These are phyloP conservation scores for Sphinx pinastri DNA, from an alignment of 2,888 invertebrate genomes.

Conservation along the genomic window DNA sequence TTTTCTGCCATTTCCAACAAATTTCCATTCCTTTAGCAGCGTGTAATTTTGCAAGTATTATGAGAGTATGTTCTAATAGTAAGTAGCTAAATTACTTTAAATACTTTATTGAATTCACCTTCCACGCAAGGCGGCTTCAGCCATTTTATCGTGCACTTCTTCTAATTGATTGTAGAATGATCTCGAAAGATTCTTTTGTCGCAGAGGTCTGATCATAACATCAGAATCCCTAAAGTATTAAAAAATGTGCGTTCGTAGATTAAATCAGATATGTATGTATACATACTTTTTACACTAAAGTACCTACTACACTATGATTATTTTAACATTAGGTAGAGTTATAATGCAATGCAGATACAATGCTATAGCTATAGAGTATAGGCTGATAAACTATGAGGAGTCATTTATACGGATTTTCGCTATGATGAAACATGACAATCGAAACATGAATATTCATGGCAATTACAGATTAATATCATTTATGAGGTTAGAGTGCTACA, in stretches of 20 bases:
- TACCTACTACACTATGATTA: too few relatives aligned
- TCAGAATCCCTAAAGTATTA: slow-evolving; percentile 61
- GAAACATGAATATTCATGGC: too few relatives aligned
- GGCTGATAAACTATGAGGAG: too few relatives aligned
- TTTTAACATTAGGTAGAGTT: too few relatives aligned
- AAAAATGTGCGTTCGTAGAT: not conserved
- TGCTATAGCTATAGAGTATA: too few relatives aligned
- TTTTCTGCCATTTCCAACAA: slow-evolving; percentile 63
- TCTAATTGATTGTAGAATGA: slow-evolving; percentile 82
- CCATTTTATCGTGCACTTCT: slow-evolving; percentile 84
- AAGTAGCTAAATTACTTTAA: not conserved
- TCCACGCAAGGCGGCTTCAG: slow-evolving; percentile 81
- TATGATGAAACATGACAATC: too few relatives aligned
- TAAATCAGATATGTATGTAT: too few relatives aligned
- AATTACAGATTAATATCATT: too few relatives aligned
- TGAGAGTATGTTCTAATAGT: not conserved
- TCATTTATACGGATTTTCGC: too few relatives aligned
- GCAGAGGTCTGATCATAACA: slow-evolving; percentile 82
- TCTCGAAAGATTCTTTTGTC: slow-evolving; percentile 85
- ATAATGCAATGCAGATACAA: too few relatives aligned
- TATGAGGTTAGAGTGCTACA: too few relatives aligned
- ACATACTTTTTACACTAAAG: too few relatives aligned
- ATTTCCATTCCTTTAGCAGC: slow-evolving; percentile 68
- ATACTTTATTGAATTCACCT: slow-evolving; percentile 64
- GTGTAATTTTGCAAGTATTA: slow-evolving; percentile 46